These are phyloP conservation scores for Drosophila kikkawai DNA, from an alignment of 1,140 invertebrate species.

Conservation along the genomic window DNA sequence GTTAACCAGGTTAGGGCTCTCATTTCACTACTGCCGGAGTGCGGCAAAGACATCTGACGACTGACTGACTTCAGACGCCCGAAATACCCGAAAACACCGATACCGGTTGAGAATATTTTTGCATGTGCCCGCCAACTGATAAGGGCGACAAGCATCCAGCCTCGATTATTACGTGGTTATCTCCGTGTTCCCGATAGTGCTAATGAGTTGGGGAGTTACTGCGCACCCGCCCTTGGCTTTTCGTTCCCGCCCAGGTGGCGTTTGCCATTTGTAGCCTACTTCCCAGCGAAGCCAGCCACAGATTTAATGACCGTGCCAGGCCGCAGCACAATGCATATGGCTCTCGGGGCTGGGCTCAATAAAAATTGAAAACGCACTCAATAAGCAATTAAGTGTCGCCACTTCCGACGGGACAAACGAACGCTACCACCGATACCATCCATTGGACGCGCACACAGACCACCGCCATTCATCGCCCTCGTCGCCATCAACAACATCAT, in stretches of 20 bases:
- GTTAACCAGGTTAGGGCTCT: not conserved
- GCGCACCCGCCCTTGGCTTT: not conserved
- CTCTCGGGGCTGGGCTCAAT: constrained; percentile 20
- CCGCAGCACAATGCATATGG: constrained; percentile 28
- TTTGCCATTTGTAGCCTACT: constrained; percentile 26
- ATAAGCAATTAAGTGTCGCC: constrained; percentile 61
- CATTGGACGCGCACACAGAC: constrained; percentile 14
- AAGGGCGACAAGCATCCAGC: constrained; percentile 30
- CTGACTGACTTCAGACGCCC: constrained; percentile 9
- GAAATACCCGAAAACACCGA: not conserved
- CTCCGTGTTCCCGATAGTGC: constrained; percentile 14
- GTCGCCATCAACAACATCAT: constrained; percentile 14
- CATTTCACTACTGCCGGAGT: constrained; percentile 26
- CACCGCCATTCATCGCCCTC: constrained; percentile 15
- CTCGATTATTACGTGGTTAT: constrained; percentile 43
- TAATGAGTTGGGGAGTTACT: constrained; percentile 32
- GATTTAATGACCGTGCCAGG: constrained; percentile 30
- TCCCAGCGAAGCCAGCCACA: constrained; percentile 8
- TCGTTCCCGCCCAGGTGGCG: not conserved
- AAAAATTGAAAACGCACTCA: constrained; percentile 64
- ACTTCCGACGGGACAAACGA: constrained; percentile 46
- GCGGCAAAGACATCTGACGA: constrained; percentile 15
- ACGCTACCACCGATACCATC: constrained; percentile 11
- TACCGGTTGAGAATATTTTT: constrained; percentile 24
- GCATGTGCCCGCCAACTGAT: constrained; percentile 39